Conservation (phyloP, 2,113 vertebrate genomes). For the Saguinus midas region DNA sequence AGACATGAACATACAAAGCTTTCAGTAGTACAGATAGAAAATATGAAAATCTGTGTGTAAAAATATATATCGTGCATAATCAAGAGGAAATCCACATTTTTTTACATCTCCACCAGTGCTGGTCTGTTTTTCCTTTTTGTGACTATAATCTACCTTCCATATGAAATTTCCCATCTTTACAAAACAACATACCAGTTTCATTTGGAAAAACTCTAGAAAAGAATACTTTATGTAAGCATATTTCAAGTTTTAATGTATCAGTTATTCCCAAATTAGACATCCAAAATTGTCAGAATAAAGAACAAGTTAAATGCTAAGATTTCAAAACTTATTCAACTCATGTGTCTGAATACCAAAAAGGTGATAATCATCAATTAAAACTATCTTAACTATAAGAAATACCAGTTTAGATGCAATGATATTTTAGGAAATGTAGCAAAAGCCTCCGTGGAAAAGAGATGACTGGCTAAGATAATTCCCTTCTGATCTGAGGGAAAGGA, state of each 20-base stretch:
- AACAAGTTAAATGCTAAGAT: not conserved
- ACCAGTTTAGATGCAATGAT: not conserved
- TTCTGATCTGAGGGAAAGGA: not conserved
- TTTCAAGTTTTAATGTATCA: not conserved
- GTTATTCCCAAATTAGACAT: constrained; percentile 15
- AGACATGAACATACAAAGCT: not conserved
- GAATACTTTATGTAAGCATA: not conserved
- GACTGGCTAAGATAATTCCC: not conserved
- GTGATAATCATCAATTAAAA: not conserved
- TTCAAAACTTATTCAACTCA: not conserved
- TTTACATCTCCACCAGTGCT: not conserved
- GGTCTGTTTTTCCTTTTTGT: not conserved
- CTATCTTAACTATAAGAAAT: not conserved
- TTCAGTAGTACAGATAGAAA: not conserved
- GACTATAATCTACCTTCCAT: not conserved
- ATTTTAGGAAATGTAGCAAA: not conserved
- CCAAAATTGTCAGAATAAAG: not conserved
- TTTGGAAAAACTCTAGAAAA: constrained; percentile 25
- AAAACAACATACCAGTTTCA: not conserved
- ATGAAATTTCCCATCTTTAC: not conserved
- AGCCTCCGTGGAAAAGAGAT: not conserved
- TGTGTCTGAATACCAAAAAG: not conserved
- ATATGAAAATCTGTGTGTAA: not conserved
- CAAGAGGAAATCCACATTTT: not conserved
- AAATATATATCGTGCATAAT: not conserved